Percentiles rank a stretch among this genome's conserved stretches.
Evolutionary conservation across 2,113 vertebrate genomes (phyloP).

Genomic region (Anarrhichthys ocellatus): DNA sequence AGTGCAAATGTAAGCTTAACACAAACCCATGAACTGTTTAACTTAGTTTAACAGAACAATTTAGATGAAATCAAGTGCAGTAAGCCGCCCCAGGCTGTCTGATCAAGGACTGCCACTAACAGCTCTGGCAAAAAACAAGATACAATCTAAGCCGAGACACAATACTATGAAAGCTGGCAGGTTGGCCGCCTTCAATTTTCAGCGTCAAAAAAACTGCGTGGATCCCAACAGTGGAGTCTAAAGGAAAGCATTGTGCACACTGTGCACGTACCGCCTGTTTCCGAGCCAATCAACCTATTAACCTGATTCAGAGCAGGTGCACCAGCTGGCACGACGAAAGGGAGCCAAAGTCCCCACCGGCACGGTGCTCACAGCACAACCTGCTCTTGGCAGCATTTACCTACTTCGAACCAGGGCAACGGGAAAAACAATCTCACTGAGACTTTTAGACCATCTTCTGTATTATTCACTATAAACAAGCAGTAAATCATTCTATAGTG

Average conservation of each 20-base stretch:
- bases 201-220: background rate
- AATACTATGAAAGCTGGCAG: background rate
- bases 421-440: background rate
- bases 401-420: background rate
- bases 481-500: too few species aligned
- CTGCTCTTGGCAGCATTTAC: background rate
- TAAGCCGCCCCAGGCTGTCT: too few species aligned
- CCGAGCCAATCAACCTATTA: background rate
- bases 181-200: background rate
- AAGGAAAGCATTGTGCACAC: background rate
- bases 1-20: too few species aligned
- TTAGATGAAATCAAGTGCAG: too few species aligned
- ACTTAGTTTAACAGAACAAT: too few species aligned
- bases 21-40: too few species aligned
- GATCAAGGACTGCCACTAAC: background rate
- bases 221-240: background rate
- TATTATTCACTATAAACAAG: too few species aligned
- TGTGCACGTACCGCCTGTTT: background rate
- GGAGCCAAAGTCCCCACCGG: background rate
- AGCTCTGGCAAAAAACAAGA: background rate
- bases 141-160: background rate
- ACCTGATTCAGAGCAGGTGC: conserved; percentile 14
- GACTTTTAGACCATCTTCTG: too few species aligned
- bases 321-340: background rate
- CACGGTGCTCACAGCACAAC: background rate